Evolutionary conservation across 2,797 vertebrate genomes (phyloP).

Genomic region (Tiaroga cobitis): DNA sequence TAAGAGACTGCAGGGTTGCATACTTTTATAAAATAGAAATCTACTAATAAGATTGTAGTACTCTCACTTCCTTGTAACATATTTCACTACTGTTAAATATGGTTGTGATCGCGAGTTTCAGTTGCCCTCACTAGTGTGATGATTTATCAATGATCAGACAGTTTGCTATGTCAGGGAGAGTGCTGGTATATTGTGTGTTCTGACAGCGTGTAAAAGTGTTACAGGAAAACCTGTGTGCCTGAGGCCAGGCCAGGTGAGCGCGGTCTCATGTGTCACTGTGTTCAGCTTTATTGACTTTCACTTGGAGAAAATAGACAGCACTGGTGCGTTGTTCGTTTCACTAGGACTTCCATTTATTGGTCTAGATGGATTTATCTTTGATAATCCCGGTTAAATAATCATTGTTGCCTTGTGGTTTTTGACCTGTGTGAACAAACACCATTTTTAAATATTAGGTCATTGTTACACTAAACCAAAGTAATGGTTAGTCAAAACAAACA

Average conservation of each 20-base stretch:
- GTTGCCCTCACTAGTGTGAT: neutral
- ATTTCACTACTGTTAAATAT: neutral
- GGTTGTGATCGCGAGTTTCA: neutral
- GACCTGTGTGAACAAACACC: constrained; percentile 16
- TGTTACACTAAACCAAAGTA: constrained; percentile 38
- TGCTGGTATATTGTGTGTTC: constrained; percentile 10
- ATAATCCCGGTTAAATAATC: constrained; percentile 3
- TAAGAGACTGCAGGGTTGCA: neutral
- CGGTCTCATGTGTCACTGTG: constrained; percentile 29
- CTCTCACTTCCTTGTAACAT: no score
- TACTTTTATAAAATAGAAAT: neutral
- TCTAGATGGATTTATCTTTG: neutral
- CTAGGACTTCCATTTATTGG: neutral
- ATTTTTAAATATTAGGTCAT: neutral
- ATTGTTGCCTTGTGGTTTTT: constrained; percentile 22
- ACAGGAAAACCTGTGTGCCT: constrained; percentile 34
- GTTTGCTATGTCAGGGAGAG: constrained; percentile 7
- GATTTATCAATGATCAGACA: constrained; percentile 9
- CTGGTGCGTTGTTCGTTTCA: neutral
- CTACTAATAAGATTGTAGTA: neutral
- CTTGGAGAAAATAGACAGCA: neutral
- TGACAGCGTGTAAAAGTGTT: constrained; percentile 48
- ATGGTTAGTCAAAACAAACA: constrained; percentile 41
- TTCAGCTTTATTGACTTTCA: constrained; percentile 50
- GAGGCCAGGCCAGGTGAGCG: constrained; percentile 52